Percentiles rank a stretch among this genome's conserved stretches.
phyloP scores from a whole-genome alignment of 1,140 invertebrate genomes.

The Drosophila lowei region DNA sequence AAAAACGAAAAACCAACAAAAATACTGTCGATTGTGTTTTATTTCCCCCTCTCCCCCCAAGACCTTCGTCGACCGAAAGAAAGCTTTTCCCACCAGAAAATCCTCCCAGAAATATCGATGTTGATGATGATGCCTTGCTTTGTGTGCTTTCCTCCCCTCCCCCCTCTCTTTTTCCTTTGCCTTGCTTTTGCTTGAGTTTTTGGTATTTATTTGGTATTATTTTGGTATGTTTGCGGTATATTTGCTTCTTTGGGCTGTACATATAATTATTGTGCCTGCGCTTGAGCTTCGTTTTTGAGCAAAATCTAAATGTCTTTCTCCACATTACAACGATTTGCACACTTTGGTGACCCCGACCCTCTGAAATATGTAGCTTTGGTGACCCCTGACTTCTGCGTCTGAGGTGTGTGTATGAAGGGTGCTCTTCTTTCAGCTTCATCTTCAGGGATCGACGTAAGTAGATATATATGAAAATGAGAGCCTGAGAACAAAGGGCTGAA shows the following conservation, averaged over 20 bases:
- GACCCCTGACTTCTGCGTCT: too few relatives aligned
- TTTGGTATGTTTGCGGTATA: constrained; percentile 14
- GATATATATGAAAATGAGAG: too few relatives aligned
- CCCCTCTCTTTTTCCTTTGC: constrained; percentile 19
- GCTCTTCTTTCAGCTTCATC: too few relatives aligned
- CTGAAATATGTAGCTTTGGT: too few relatives aligned
- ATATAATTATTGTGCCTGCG: constrained; percentile 27
- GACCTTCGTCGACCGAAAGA: constrained; percentile 10
- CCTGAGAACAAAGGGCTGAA: too few relatives aligned
- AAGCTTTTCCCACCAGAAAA: constrained; percentile 24
- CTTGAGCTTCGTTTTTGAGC: constrained; percentile 46
- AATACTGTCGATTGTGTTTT: constrained; percentile 75
- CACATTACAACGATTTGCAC: constrained; percentile 13
- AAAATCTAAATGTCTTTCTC: constrained; percentile 32
- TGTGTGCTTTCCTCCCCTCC: constrained; percentile 35
- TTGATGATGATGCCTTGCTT: constrained; percentile 47
- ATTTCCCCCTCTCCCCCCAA: constrained; percentile 48
- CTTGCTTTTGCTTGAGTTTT: constrained; percentile 33
- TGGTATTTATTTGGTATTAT: constrained; percentile 38
- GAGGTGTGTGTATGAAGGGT: too few relatives aligned
- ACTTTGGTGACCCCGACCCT: constrained; percentile 4
- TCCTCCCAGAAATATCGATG: constrained; percentile 46
- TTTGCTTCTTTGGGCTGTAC: constrained; percentile 46
- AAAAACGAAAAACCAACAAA: constrained; percentile 52
- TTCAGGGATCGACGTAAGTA: too few relatives aligned